Conservation (phyloP, 1,140 invertebrate species). For the Tetramorium simillimum region DNA sequence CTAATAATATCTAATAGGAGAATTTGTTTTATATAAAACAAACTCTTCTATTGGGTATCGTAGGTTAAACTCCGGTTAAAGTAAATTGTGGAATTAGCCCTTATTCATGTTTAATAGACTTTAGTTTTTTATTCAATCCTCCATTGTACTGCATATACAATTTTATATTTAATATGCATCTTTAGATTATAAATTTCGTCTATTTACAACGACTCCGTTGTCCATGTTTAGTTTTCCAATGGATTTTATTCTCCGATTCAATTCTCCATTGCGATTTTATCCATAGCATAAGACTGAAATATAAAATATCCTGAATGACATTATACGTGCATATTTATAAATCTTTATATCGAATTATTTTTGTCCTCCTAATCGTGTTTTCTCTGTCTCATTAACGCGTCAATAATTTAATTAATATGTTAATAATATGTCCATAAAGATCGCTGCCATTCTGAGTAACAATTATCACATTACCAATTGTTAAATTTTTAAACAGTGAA, state of each 20-base stretch:
- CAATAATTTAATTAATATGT: background rate
- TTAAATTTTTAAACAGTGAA: background rate
- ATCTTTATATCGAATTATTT: background rate
- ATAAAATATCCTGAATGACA: background rate
- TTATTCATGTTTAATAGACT: too few relatives aligned
- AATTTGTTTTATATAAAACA: too few relatives aligned
- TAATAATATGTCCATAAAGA: background rate
- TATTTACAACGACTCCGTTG: too few relatives aligned
- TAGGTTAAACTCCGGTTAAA: too few relatives aligned
- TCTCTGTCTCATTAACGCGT: background rate
- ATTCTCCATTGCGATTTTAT: background rate
- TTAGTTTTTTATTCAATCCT: too few relatives aligned
- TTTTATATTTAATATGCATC: background rate
- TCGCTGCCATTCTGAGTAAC: background rate
- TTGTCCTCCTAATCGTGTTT: background rate
- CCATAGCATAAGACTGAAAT: background rate
- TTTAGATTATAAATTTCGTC: background rate
- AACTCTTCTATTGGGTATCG: too few relatives aligned
- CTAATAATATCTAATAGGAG: too few relatives aligned
- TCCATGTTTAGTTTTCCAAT: background rate
- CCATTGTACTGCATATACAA: background rate
- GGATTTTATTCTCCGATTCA: background rate
- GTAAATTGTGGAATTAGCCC: too few relatives aligned
- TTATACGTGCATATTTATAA: background rate
- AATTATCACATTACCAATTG: background rate